Base-by-base conservation (phyloP, 2,888 invertebrate genomes). In the Mesorhabditis belari region DNA sequence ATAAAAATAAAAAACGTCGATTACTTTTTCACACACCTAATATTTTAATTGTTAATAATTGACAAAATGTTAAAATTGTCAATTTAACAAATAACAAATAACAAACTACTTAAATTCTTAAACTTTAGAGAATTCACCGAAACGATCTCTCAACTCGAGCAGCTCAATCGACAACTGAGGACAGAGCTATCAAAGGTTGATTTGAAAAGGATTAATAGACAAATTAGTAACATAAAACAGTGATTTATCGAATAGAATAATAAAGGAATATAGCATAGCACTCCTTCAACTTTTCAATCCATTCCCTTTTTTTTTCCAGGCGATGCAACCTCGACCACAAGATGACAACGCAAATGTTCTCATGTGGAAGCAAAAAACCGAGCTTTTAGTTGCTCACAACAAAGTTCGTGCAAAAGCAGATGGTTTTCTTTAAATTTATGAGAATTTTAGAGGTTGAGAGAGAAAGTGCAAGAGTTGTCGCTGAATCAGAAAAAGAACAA, bases 291-390 rank as follows among this genome's bases (percentile, higher is more conserved):
- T n/a, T n/a, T n/a, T n/a, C n/a, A n/a, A 27, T 6, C 5, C 25
- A 50, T 29, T 27, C 35, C 2, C 3, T 23, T 24, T 21, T 51
- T 2, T 56, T 50, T 57, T 44, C 17, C 35, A 69, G 58, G 70
- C 67, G 19, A 67, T 69, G 53, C 70, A 73, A 29, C 64, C 66
- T 35, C 61, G 73, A 5, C 63, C 65, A 3, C 63, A 64, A 19
- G 67, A 65, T 25, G 73, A 73, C 49, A 65, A 66, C 56, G 62
- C 65, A 12, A 67, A 66, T 49, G 60, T 67, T 12, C 61, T 70
- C 28, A 60, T 67, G 49, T 73, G 73, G 73, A 73, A 73, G 27
- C 73, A 73, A 58, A 71, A 71, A 57, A 69, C 69, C 27, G 73
- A 73, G 26, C 51, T 71, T 21, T 64, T 73, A 58, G 73, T 71